Percentiles rank a stretch among this genome's conserved stretches.
phyloP scores from a whole-genome alignment of 2,888 invertebrate genomes.

The Alloplasta piceator region DNA sequence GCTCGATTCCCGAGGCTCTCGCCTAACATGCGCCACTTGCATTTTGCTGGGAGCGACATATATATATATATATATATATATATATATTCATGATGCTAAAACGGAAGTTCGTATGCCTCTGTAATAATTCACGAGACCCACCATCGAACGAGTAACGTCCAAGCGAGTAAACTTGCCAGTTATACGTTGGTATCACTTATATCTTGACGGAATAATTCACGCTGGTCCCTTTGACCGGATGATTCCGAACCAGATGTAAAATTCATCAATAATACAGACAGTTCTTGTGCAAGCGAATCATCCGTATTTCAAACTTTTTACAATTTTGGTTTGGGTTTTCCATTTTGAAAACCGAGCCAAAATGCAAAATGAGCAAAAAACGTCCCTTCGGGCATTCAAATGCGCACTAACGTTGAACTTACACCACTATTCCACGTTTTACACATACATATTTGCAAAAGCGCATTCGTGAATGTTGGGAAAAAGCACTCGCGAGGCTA shows the following conservation, averaged over 20 bases:
- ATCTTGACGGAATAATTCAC: slow-evolving; percentile 54
- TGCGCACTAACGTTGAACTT: background rate
- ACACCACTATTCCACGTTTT: background rate
- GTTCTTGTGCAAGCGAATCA: background rate
- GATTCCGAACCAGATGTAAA: slow-evolving; percentile 17
- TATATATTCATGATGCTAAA: slow-evolving; percentile 15
- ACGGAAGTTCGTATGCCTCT: slow-evolving; percentile 44
- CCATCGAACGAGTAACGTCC: slow-evolving; percentile 45
- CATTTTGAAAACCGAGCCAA: slow-evolving; percentile 3
- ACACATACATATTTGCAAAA: background rate
- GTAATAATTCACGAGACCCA: slow-evolving; percentile 55
- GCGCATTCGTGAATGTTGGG: slow-evolving; percentile 25
- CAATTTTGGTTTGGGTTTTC: background rate
- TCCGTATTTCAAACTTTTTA: slow-evolving; percentile 1
- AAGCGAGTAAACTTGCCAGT: slow-evolving; percentile 12
- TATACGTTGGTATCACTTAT: slow-evolving; percentile 22
- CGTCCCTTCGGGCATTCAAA: background rate
- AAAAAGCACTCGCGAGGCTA: background rate
- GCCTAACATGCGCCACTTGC: slow-evolving; percentile 13
- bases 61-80: slow-evolving; percentile 11
- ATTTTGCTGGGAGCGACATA: slow-evolving; percentile 36
- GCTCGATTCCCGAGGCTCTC: slow-evolving; percentile 39
- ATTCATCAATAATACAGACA: slow-evolving; percentile 16
- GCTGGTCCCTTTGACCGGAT: slow-evolving; percentile 35
- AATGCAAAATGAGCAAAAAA: background rate